Evolutionary conservation across 2,888 invertebrate species (phyloP), one percentile per base, ranked within the genome.

Genomic region (Drosophila heteroneura): DNA sequence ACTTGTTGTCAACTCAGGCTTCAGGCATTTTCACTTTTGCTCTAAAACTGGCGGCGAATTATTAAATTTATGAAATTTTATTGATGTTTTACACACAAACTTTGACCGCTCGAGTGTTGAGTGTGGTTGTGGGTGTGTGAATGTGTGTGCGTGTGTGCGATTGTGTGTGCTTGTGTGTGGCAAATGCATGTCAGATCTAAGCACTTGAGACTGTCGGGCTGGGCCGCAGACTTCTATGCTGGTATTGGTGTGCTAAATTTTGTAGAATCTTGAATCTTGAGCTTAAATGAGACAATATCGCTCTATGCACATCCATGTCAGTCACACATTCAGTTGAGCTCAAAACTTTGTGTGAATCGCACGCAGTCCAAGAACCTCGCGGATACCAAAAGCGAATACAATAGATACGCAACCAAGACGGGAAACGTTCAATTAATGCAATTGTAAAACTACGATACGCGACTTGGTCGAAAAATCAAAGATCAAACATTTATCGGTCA

Each of bases 41-140:
- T 79, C 72, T 67, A 76, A 75, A 82, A 57, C 73, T 68, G 78
- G 69, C 82, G 75, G 66, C 66, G 78, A 86, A 84, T 88, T 79
- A 87, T 89, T 81, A 87, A 89, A 89, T 88, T 88, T 89, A 85
- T 87, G 80, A 85, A 86, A 79, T 85, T 88, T 76, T 89, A 89
- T 88, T 88, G 87, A 89, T 84, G 80, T 86, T 77, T 79, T 79
- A 86, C 89, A 89, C 82, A 84, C 79, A 81, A 85, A 82, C 87
- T 86, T 81, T 86, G 84, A 77, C 76, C 81, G 86, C 86, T 81
- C 71, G 72, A 76, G 81, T 62, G 77, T 66, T 35, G 70, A 49
- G 47, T 47, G 47, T 69, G 35, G 14, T n/a, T 33, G 67, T 52
- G 41, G 28, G n/a, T 33, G 39, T 51, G 22, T 37, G 12, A 1